Percentiles rank a stretch among this genome's conserved stretches.
These are phyloP conservation scores for Ciconia boyciana DNA, from an alignment of 2,113 vertebrate species.

Conservation along the genomic window DNA sequence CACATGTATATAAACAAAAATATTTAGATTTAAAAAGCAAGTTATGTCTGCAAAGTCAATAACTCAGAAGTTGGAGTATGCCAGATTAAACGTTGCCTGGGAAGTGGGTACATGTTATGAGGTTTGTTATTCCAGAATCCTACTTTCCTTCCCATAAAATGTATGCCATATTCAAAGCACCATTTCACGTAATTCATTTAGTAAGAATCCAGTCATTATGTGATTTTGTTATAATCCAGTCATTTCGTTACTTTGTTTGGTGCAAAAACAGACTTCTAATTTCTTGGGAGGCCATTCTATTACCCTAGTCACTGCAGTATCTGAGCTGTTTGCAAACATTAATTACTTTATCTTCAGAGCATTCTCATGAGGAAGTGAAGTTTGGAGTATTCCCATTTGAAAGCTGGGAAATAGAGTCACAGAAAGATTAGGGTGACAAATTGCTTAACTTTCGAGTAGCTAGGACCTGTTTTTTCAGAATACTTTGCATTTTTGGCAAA, in stretches of 20 bases:
- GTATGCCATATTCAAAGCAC: neutral
- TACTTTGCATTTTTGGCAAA: neutral
- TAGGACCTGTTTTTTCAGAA: neutral
- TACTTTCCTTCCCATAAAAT: neutral
- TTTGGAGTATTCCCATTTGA: neutral
- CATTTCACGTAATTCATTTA: neutral
- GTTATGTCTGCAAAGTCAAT: neutral
- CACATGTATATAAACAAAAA: neutral
- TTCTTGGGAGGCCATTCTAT: neutral
- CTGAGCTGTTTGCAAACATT: neutral
- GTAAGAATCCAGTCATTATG: neutral
- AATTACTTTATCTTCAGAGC: neutral
- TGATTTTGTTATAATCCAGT: neutral
- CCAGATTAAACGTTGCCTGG: constrained; percentile 37
- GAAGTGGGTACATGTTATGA: neutral
- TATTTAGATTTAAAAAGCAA: neutral
- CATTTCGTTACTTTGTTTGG: neutral
- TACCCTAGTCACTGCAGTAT: neutral
- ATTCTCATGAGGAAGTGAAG: neutral
- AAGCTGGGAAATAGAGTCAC: neutral
- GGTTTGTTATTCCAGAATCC: neutral
- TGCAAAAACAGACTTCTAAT: neutral
- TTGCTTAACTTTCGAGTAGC: neutral
- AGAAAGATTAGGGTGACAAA: neutral
- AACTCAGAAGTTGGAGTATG: constrained; percentile 7